Conservation (phyloP, 2,113 vertebrate genomes). For the Pyxicephalus adspersus region DNA sequence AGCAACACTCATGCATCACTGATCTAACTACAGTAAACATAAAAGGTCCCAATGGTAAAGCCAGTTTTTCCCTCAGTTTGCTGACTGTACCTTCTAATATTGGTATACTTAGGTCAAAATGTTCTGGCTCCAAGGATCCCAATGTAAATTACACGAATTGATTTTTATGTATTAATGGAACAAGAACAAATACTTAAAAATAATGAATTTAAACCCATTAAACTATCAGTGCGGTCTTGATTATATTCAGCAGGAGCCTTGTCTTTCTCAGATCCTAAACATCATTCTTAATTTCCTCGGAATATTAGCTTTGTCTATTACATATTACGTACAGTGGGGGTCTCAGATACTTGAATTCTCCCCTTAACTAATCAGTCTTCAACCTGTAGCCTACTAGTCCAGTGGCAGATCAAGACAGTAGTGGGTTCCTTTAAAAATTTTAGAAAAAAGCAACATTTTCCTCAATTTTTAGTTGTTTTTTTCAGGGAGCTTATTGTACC, state of each 20-base stretch:
- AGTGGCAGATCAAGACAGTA: too few species aligned
- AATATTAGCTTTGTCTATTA: background rate
- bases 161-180: conserved; percentile 38
- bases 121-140: conserved; percentile 35
- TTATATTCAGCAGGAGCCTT: conserved; percentile 1
- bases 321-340: background rate
- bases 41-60: background rate
- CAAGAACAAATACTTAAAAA: conserved; percentile 27
- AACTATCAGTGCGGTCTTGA: conserved; percentile 2
- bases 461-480: too few species aligned
- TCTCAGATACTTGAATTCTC: too few species aligned
- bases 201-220: conserved; percentile 36
- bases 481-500: too few species aligned
- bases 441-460: too few species aligned
- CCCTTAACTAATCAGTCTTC: too few species aligned
- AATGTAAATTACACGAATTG: background rate
- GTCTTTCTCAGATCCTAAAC: background rate
- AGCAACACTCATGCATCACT: too few species aligned
- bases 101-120: conserved; percentile 32
- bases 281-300: background rate
- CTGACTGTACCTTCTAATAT: background rate
- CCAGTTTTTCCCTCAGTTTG: background rate
- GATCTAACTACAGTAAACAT: too few species aligned
- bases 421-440: too few species aligned
- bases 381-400: too few species aligned